Conservation (phyloP, 2,797 vertebrate genomes). For the Scyliorhinus canicula region DNA sequence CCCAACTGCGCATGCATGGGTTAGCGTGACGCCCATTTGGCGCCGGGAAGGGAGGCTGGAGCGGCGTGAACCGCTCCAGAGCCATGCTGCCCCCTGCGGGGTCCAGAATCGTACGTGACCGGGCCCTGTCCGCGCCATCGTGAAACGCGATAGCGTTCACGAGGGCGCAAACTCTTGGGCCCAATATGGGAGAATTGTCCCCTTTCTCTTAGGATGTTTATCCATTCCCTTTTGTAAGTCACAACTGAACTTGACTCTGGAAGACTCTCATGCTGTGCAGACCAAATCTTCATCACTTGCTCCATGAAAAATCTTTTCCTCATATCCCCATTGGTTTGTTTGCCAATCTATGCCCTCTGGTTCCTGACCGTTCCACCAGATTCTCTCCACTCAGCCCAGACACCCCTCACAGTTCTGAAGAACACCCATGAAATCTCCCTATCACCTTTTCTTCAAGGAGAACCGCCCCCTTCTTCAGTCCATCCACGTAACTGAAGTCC, state of each 20-base stretch:
- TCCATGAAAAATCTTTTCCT: not conserved
- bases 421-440: not conserved
- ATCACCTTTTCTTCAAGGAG: not conserved
- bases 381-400: not conserved
- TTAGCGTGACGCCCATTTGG: no score
- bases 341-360: not conserved
- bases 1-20: no score
- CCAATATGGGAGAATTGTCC: no score
- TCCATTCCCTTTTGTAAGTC: not conserved
- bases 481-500: not conserved
- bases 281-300: not conserved
- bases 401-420: not conserved
- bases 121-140: no score
- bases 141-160: no score
- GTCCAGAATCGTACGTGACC: no score
- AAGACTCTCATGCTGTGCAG: no score
- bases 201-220: not conserved
- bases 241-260: not conserved
- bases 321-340: not conserved
- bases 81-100: no score
- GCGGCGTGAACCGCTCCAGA: no score
- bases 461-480: not conserved
- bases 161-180: no score
- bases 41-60: no score
- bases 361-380: not conserved